phyloP scores from a whole-genome alignment of 2,797 vertebrate genomes.

The Acrossocheilus wenchowensis region DNA sequence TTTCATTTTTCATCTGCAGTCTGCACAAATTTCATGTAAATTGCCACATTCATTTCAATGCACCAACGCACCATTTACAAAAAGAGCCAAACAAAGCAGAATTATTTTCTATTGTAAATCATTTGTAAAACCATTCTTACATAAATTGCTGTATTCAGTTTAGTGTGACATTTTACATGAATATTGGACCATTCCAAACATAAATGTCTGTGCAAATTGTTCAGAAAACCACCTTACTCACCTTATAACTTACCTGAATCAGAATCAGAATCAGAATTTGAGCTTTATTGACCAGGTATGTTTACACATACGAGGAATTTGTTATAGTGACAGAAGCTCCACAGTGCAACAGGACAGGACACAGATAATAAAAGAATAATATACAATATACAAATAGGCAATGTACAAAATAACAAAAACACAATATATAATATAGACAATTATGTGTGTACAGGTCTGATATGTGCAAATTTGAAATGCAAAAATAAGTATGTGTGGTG shows the following conservation, averaged over 20 bases:
- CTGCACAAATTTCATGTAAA: neutral
- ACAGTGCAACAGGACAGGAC: no score
- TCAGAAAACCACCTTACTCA: neutral
- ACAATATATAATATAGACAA: no score
- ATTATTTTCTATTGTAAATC: neutral
- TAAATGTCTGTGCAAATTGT: neutral
- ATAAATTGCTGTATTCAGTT: neutral
- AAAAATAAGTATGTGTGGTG: no score
- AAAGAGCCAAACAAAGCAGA: neutral
- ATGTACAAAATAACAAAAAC: no score
- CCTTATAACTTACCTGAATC: neutral
- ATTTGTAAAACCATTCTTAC: neutral
- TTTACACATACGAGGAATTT: no score
- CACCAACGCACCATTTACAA: neutral
- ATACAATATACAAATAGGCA: no score
- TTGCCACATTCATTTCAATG: neutral
- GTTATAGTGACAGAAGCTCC: no score
- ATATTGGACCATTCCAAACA: neutral
- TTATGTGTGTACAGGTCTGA: no score
- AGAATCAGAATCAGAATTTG: no score
- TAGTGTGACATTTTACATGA: neutral
- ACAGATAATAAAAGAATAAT: no score
- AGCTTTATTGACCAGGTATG: no score
- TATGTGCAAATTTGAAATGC: no score
- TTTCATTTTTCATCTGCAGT: neutral